Percentiles rank a stretch among this genome's conserved stretches.
Evolutionary conservation across 2,797 vertebrate genomes (phyloP).

Genomic region (Pantherophis vulpinus): DNA sequence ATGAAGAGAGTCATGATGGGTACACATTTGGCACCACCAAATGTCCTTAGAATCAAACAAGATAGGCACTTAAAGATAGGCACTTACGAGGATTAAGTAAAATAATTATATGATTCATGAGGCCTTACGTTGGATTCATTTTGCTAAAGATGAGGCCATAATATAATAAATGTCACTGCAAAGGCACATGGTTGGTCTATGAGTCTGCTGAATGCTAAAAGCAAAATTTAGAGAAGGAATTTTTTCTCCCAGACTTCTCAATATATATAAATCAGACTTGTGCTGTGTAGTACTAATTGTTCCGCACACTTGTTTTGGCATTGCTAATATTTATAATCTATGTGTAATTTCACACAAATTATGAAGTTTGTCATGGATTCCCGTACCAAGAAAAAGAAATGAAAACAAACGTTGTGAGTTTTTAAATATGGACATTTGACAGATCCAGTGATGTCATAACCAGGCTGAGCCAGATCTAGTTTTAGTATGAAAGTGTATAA

Average conservation of each 20-base stretch:
- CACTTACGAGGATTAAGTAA: background rate
- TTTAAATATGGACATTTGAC: background rate
- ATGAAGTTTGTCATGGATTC: background rate
- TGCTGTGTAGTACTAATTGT: background rate
- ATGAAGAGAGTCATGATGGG: too few species aligned
- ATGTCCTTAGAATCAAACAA: background rate
- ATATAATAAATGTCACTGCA: background rate
- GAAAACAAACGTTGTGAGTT: background rate
- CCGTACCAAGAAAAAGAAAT: background rate
- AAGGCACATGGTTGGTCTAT: background rate
- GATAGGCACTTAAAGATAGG: background rate
- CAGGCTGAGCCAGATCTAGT: background rate
- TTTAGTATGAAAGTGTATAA: background rate
- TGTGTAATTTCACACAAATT: background rate
- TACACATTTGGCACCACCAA: background rate
- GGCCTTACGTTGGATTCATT: background rate
- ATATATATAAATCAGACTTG: background rate
- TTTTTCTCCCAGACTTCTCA: background rate
- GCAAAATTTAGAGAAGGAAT: background rate
- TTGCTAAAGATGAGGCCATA: background rate
- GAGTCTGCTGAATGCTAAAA: background rate
- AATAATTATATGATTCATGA: background rate
- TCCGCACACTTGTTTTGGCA: background rate
- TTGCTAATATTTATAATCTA: constrained; percentile 1
- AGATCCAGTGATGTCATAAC: background rate